Evolutionary conservation across 2,888 invertebrate species (phyloP), one percentile per base, ranked within the genome.

Genomic region (Yponomeuta plumbellus): DNA sequence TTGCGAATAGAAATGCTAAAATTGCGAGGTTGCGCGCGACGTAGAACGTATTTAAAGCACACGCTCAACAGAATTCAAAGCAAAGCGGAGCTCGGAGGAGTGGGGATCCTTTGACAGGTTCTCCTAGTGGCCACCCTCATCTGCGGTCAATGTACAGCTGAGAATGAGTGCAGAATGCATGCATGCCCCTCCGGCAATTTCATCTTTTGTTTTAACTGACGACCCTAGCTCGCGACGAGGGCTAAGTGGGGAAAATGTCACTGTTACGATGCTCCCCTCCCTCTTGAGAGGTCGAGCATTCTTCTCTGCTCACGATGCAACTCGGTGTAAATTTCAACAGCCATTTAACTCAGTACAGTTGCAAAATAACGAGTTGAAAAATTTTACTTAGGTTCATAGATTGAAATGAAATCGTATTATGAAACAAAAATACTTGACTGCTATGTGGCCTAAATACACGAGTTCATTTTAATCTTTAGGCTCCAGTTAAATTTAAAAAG

Each of bases 181-280:
- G 76, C 78, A 78, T 71, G 77, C 78, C 71, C 84, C 84, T 71
- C 79, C 74, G 80, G 84, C 84, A 81, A 83, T 86, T 85, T 84
- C 77, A 80, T 75, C 85, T 82, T 86, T 88, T 88, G 88, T 89
- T 84, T 83, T 81, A 85, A 87, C 86, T 85, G 81, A 85, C 80
- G 80, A 82, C 80, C 81, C 79, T 79, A 80, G 83, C 81, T 80
- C 76, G 71, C 75, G 56, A 73, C 80, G 79, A 76, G 79, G 75
- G 72, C 73, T 81, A 83, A 85, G 83, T 82, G 82, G 79, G 78
- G 76, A 81, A 85, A 84, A 86, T 84, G 85, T 80, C 84, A 83
- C 83, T 80, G 79, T 84, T 81, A 77, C 80, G 74, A 75, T 81
- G 79, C 80, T 79, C 79, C 78, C 77, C 79, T 78, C 71, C 76